Evolutionary conservation across 2,888 invertebrate genomes (phyloP), one percentile per base, ranked within the genome.

Genomic region (Metallyticus violacea): DNA sequence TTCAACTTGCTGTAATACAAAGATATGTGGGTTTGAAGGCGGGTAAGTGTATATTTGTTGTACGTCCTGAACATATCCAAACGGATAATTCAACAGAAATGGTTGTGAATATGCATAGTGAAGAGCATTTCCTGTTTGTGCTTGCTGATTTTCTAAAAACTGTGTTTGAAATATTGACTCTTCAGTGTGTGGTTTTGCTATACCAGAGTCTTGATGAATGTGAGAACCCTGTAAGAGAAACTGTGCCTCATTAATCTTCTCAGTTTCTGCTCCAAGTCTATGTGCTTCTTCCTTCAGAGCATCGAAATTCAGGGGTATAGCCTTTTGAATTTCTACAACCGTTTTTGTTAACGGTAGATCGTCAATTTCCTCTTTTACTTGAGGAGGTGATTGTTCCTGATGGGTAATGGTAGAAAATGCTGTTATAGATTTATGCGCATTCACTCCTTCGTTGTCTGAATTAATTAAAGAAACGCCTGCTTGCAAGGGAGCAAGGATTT

Each of bases 311-410:
- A 83, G 26, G 0, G 94, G 94, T 26, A 95, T 91, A 0, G 95
- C 95, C 90, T 95, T 93, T 89, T 95, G 95, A 4, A 96, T 91
- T 91, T 95, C 95, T 1, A 95, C 94, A 76, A 93, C 91, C 0
- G 94, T 94, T 89, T 92, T 93, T 2, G 91, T 4, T 29, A 26
- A 30, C 77, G 85, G 79, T 78, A 79, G 27, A 9, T 82, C 79
- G 9, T 82, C 62, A 9, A 29, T 6, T 83, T 82, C 78, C 82
- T 86, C 86, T 7, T 29, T 82, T 0, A 86, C 86, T 79, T 82
- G 40, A 30, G 86, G 80, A 7, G 62, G 83, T 62, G 40, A 62
- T 15, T 15, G 40, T 15, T 62, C 22, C 22, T 77, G 28, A 9
- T 22, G 6, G 25, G 28, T 30, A 9, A 2, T 26, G 2, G 28